A percentile compares a stretch with the other conserved stretches of the same genome.
Conservation (phyloP, 2,888 invertebrate species). For the Rotaria magnacalcarata region DNA sequence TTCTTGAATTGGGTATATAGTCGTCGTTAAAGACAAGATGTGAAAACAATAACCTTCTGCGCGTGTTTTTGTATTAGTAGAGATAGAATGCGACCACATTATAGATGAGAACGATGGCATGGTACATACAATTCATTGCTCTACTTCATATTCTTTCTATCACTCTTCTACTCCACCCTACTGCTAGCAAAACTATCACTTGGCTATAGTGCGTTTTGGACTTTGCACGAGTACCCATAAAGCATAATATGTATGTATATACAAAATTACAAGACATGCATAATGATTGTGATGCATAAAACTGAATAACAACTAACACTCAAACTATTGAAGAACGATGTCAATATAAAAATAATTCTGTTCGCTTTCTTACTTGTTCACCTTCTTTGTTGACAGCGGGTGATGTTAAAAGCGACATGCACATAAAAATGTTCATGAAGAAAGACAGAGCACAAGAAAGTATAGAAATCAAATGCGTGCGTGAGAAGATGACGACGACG, state of each 20-base stretch:
- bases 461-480: background rate
- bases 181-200: background rate
- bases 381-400: background rate
- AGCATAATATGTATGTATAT: background rate
- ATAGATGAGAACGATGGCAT: background rate
- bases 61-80: background rate
- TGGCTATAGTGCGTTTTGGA: background rate
- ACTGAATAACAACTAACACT: slow-evolving; percentile 6
- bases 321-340: background rate
- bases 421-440: background rate
- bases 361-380: background rate
- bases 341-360: background rate
- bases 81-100: background rate
- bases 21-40: background rate
- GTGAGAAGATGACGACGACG: background rate
- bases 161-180: background rate
- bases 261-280: background rate
- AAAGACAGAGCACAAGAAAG: background rate
- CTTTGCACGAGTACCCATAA: background rate
- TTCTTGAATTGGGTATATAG: background rate
- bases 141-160: background rate
- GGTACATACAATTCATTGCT: background rate
- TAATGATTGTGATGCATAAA: background rate
- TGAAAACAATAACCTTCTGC: slow-evolving; percentile 24
- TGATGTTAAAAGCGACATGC: background rate